Base-by-base conservation (phyloP, 2,888 invertebrate species). In the Neria commutata region DNA sequence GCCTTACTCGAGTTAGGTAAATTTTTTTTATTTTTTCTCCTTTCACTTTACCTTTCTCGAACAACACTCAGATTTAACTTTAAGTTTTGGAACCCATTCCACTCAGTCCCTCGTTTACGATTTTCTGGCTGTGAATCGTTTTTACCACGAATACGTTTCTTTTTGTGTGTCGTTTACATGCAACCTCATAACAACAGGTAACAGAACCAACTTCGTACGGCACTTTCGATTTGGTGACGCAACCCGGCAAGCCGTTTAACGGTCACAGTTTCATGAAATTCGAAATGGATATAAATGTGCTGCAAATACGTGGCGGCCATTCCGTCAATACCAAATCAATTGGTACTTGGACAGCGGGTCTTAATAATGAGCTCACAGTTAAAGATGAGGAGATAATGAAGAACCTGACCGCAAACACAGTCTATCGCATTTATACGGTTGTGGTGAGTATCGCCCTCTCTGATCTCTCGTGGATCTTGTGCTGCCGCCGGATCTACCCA, bases 381-480 rank as follows among this genome's bases (percentile, higher is more conserved):
- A 85, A 84, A 65, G 87, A 88, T 79, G 86, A 87, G 46, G 85
- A 85, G 66, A 86, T 86, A 52, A 88, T 91, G 85, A 86, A 84
- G 68, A 91, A 90, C 79, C 88, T 91, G 68, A 89, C 90, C 0
- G 92, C 93, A 3, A 89, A 91, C 70, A 88, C 90, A 26, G 91
- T 91, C n/a, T 95, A 95, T 82, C 86, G 93, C 67, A 88, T 96
- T 54, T 91, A 91, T 50, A 93, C 94, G 0, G 89, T 94, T 24
- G 86, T 90, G 84, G 94, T 94, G 83, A 84, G 86, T 84, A 46
- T 4, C 6, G 11, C 47, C n/a, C n/a, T n/a, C n/a, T n/a, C n/a
- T n/a, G n/a, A n/a, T n/a, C n/a, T n/a, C n/a, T n/a, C n/a, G n/a
- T n/a, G n/a, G n/a, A n/a, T n/a, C n/a, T n/a, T n/a, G n/a, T n/a